Evolutionary conservation across 1,140 invertebrate species (phyloP).

Genomic region (Capitella teleta): DNA sequence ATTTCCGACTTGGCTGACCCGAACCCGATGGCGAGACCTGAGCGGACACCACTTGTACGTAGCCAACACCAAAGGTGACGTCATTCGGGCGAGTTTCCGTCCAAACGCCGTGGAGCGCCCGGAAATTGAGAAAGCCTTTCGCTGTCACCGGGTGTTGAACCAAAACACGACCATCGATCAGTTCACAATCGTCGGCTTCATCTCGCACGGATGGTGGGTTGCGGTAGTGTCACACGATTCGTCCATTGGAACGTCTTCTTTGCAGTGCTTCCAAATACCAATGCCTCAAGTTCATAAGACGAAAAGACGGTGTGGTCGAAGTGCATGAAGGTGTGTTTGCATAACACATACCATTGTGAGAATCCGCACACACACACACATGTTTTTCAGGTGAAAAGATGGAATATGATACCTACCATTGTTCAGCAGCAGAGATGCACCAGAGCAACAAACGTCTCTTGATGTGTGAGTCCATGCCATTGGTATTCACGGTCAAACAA

Average conservation of each 20-base stretch:
- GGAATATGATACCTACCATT: not conserved
- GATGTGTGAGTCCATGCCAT: not conserved
- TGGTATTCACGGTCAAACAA: not conserved
- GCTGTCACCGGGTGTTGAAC: not conserved
- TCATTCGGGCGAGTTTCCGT: slow-evolving; percentile 2
- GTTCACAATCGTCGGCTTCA: not conserved
- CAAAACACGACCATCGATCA: not conserved
- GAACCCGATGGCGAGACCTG: slow-evolving; percentile 6
- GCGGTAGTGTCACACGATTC: not conserved
- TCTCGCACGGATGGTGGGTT: slow-evolving; percentile 7
- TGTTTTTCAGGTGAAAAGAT: not conserved
- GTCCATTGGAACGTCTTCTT: not conserved
- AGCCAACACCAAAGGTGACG: slow-evolving; percentile 3
- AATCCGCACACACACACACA: not conserved
- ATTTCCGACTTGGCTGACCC: slow-evolving; percentile 8
- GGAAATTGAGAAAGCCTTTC: slow-evolving; percentile 5
- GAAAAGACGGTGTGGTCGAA: slow-evolving; percentile 10
- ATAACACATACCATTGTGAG: not conserved
- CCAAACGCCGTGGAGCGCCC: not conserved
- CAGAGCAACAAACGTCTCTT: not conserved
- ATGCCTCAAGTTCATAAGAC: slow-evolving; percentile 6
- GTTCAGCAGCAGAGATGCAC: not conserved
- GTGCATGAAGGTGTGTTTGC: slow-evolving; percentile 7
- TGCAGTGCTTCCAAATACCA: slow-evolving; percentile 10
- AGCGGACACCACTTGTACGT: slow-evolving; percentile 5